Evolutionary conservation across 2,888 invertebrate species (phyloP), one percentile per base, ranked within the genome.

Genomic region (Heliconius erato): DNA sequence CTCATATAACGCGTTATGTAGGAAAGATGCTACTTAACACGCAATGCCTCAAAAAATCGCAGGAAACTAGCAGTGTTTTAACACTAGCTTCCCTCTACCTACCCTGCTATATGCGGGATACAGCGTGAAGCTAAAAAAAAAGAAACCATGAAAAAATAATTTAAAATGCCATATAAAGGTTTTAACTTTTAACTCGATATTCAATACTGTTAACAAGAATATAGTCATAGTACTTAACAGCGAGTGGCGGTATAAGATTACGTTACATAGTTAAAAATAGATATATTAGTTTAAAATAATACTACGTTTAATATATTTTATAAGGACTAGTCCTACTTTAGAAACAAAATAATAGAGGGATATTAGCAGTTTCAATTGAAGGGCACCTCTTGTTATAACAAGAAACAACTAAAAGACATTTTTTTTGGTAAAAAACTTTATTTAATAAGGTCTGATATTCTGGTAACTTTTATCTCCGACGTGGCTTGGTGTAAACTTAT

Each of bases 401-500:
- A n/a, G n/a, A n/a, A n/a, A n/a, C n/a, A n/a, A n/a, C n/a, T 4
- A 63, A 63, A 76, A 63, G 0, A 35, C 6, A 49, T 32, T 67
- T 19, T 65, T 11, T 32, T 67, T 67, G 40, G 12, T 49, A 6
- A 7, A 32, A 49, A 14, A 35, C 19, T 72, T 86, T 82, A 87
- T 72, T 49, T 72, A 84, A 83, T 86, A 87, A 74, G 85, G 83
- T 84, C 88, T 85, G 79, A 86, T 80, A 84, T 80, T 88, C 81
- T 86, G 82, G 72, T 83, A 87, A n/a, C 72, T 84, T 40, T 85
- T 86, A 65, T 85, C 85, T 9, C 84, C 83, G 72, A 59, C 44
- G 12, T 86, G 82, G 74, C 87, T 89, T 3, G 94, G 92, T 11
- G 91, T 84, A 76, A 92, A 91, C 83, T 91, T 90, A 82, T 94